Evolutionary conservation across 2,888 invertebrate species (phyloP).

Genomic region (Crossocerus cetratus): DNA sequence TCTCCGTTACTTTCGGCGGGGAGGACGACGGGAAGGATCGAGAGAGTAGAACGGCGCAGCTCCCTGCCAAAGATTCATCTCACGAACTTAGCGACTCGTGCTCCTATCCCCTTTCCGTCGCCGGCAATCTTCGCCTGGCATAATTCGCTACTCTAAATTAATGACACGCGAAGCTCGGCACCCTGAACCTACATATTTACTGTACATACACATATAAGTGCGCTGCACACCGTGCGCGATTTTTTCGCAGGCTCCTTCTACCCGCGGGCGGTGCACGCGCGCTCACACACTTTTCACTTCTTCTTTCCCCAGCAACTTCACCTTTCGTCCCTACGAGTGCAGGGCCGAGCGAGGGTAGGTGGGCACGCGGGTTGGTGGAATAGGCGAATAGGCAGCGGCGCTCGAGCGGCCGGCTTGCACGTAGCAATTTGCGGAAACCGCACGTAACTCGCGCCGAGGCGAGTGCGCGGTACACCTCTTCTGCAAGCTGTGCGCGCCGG

Average conservation of each 20-base stretch:
- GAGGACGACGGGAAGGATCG: background rate
- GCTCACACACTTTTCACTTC: background rate
- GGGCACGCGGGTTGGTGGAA: conserved; percentile 3
- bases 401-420: conserved; percentile 56
- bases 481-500: conserved; percentile 24
- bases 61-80: conserved; percentile 2
- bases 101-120: background rate
- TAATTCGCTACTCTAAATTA: too few relatives aligned
- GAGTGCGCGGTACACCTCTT: conserved; percentile 1
- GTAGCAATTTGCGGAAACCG: conserved; percentile 72
- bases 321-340: conserved; percentile 12
- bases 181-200: too few relatives aligned
- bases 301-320: background rate
- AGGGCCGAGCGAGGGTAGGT: too few relatives aligned
- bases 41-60: conserved; percentile 7
- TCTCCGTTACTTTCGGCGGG: background rate
- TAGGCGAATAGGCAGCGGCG: conserved; percentile 4
- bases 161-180: too few relatives aligned
- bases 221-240: too few relatives aligned
- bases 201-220: too few relatives aligned
- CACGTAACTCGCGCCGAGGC: conserved; percentile 66
- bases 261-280: too few relatives aligned
- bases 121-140: too few relatives aligned
- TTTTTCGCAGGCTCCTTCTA: too few relatives aligned
- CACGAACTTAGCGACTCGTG: conserved; percentile 3